These are phyloP conservation scores for Linepithema humile DNA, from an alignment of 1,140 invertebrate genomes.

Conservation along the genomic window DNA sequence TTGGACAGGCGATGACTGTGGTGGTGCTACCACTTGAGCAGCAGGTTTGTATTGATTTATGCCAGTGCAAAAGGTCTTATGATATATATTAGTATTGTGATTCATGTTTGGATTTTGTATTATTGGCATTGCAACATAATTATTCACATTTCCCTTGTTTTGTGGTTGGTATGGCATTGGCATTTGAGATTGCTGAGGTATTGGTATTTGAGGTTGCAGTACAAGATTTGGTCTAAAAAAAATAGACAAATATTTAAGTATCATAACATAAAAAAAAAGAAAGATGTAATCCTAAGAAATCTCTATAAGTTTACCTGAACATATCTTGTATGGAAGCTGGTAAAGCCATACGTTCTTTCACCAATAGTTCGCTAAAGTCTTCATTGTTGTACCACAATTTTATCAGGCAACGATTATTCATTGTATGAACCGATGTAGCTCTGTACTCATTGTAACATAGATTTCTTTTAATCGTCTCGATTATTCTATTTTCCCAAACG, in stretches of 20 bases:
- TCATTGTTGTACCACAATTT: slow-evolving; percentile 70
- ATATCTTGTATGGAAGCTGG: slow-evolving; percentile 52
- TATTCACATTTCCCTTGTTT: slow-evolving; percentile 44
- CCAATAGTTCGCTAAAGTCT: slow-evolving; percentile 74
- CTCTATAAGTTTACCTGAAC: slow-evolving; percentile 57
- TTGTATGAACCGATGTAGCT: slow-evolving; percentile 76
- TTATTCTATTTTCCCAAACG: slow-evolving; percentile 83
- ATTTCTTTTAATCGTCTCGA: slow-evolving; percentile 83
- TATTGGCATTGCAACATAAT: slow-evolving; percentile 19
- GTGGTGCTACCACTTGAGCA: neutral
- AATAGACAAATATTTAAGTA: neutral
- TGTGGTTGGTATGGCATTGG: slow-evolving; percentile 37
- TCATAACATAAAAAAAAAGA: neutral
- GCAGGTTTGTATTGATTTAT: slow-evolving; percentile 45
- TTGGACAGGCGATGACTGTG: slow-evolving; percentile 18
- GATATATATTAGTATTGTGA: slow-evolving; percentile 27
- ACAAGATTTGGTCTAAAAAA: neutral
- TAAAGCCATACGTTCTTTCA: slow-evolving; percentile 58
- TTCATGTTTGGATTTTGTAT: slow-evolving; percentile 13
- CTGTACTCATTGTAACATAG: slow-evolving; percentile 84
- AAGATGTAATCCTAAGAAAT: neutral
- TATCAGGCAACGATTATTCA: slow-evolving; percentile 65
- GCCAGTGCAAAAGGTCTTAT: slow-evolving; percentile 15
- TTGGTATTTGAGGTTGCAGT: slow-evolving; percentile 17
- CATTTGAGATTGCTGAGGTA: slow-evolving; percentile 36